Percentiles rank a stretch among this genome's conserved stretches.
Evolutionary conservation across 92 coral and sea anemone species (phyloP).

Genomic region (Parazoanthus darwini): DNA sequence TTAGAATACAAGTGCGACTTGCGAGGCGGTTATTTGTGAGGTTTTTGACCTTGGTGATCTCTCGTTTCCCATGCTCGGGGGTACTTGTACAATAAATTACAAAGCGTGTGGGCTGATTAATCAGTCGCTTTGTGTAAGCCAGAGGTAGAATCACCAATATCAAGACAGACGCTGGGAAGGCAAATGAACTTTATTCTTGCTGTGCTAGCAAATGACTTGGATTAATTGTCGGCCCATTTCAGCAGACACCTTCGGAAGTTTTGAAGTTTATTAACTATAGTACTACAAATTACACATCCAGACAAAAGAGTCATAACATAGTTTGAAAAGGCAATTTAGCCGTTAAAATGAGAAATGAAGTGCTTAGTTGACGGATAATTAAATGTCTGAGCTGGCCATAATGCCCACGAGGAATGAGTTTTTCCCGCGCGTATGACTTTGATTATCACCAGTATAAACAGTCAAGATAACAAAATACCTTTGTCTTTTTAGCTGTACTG

Average conservation of each 20-base stretch:
- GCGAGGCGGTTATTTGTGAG: not conserved
- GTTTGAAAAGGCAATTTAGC: not conserved
- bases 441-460: not conserved
- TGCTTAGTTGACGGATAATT: not conserved
- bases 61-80: not conserved
- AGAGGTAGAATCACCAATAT: not conserved
- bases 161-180: not conserved
- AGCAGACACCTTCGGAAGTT: not conserved
- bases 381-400: not conserved
- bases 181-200: not conserved
- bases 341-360: not conserved
- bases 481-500: not conserved
- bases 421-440: not conserved
- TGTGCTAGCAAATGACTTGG: not conserved
- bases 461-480: not conserved
- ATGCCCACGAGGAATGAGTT: not conserved
- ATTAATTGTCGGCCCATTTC: constrained; percentile 1
- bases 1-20: not conserved
- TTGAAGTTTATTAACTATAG: not conserved
- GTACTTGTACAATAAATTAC: not conserved
- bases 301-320: not conserved
- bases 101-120: not conserved
- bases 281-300: not conserved
- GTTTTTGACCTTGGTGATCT: not conserved
- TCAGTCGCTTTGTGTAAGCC: not conserved